Conservation (phyloP, 2,888 invertebrate genomes). For the Strigamia transsilvanica region DNA sequence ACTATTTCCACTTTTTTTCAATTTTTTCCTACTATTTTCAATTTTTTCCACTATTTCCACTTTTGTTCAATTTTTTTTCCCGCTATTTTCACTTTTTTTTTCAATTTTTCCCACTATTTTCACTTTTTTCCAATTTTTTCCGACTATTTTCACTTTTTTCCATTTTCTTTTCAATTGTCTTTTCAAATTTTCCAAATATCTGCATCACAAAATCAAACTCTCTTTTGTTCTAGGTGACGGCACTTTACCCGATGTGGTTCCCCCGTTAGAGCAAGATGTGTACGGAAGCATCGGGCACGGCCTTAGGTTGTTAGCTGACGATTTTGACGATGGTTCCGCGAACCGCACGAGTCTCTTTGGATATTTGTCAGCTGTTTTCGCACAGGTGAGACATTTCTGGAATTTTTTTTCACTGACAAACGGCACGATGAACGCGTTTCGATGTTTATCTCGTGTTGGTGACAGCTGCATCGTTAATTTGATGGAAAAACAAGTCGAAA, state of each 20-base stretch:
- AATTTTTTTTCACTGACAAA: not conserved
- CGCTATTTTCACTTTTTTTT: too few species aligned
- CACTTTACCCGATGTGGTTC: not conserved
- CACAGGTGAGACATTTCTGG: not conserved
- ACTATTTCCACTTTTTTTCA: not conserved
- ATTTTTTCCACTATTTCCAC: too few species aligned
- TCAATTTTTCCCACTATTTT: too few species aligned
- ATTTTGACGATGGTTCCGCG: not conserved
- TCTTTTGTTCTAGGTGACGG: not conserved
- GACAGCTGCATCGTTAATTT: conserved; percentile 39
- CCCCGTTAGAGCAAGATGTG: not conserved
- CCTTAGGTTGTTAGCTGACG: not conserved
- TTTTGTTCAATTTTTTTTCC: too few species aligned
- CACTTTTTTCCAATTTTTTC: not conserved
- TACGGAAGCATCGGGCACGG: not conserved
- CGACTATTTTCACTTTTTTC: too few species aligned
- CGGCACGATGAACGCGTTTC: not conserved
- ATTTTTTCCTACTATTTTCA: too few species aligned
- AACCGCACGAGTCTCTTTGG: not conserved
- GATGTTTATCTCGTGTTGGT: conserved; percentile 13
- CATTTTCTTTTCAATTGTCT: not conserved
- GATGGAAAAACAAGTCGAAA: conserved; percentile 40
- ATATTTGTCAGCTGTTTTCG: not conserved
- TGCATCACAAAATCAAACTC: not conserved
- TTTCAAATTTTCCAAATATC: not conserved